Evolutionary conservation across 2,113 vertebrate species (phyloP).

Genomic region (Trogon surrucura): DNA sequence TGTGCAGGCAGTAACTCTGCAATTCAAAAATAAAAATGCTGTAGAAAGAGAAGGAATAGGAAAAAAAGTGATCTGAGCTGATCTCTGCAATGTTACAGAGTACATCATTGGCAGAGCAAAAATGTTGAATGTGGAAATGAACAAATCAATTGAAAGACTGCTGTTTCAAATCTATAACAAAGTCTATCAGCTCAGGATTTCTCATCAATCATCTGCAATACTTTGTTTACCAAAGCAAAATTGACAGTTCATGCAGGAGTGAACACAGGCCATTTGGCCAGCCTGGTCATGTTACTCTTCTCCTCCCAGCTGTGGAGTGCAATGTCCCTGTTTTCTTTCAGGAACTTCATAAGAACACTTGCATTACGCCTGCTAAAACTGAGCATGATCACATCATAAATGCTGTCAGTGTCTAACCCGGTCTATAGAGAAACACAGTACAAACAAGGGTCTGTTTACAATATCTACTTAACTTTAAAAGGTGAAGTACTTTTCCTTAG

Average conservation of each 20-base stretch:
- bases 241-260: fast-evolving
- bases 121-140: background rate
- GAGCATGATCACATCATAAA: background rate
- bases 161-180: background rate
- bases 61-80: background rate
- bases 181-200: background rate
- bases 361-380: background rate
- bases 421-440: background rate
- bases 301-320: background rate
- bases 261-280: background rate
- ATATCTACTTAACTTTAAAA: background rate
- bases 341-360: background rate
- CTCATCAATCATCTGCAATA: background rate
- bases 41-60: background rate
- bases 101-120: background rate
- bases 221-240: background rate
- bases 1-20: background rate
- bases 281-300: background rate
- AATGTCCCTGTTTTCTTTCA: background rate
- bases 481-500: background rate
- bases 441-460: background rate
- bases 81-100: background rate
- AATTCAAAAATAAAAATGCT: background rate
- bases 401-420: background rate
- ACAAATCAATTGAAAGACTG: background rate